Evolutionary conservation across 2,113 vertebrate genomes (phyloP).

Genomic region (Bostrychus sinensis): DNA sequence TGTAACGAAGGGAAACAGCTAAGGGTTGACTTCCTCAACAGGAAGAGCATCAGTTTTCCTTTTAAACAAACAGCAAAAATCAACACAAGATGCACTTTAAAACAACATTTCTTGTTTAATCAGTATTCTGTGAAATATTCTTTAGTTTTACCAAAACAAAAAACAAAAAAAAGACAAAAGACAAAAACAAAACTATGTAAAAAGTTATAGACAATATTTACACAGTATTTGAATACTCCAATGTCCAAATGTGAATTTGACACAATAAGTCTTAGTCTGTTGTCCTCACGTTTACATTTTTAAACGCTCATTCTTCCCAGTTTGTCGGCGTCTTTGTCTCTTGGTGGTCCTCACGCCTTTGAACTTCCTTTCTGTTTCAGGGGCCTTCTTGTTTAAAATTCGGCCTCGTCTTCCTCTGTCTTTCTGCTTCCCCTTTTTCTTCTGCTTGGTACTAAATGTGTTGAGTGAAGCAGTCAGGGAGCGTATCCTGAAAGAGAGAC

Average conservation of each 20-base stretch:
- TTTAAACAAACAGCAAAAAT: conserved; percentile 49
- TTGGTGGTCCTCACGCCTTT: conserved; percentile 82
- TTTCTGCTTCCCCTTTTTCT: conserved; percentile 80
- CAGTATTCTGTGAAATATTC: no score
- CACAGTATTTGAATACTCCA: conserved; percentile 9
- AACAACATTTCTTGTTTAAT: not conserved
- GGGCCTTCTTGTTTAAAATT: conserved; percentile 62
- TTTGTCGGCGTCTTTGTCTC: conserved; percentile 84
- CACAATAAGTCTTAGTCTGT: not conserved
- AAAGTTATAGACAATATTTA: conserved; percentile 2
- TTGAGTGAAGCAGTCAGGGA: conserved; percentile 86
- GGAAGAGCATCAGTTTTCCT: conserved; percentile 61
- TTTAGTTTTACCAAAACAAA: conserved; percentile 14
- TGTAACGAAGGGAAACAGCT: conserved; percentile 43
- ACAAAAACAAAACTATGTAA: conserved; percentile 16
- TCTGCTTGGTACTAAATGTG: conserved; percentile 76
- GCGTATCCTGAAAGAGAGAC: conserved; percentile 82
- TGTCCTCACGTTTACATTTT: no score
- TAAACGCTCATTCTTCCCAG: conserved; percentile 70
- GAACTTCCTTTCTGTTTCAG: conserved; percentile 53
- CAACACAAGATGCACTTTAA: not conserved
- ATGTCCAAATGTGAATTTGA: conserved; percentile 15
- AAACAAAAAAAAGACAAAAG: conserved; percentile 40
- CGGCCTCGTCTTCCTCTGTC: conserved; percentile 38
- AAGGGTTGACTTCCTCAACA: conserved; percentile 55